Conservation (phyloP, 2,113 vertebrate genomes). For the Pholis gunnellus region DNA sequence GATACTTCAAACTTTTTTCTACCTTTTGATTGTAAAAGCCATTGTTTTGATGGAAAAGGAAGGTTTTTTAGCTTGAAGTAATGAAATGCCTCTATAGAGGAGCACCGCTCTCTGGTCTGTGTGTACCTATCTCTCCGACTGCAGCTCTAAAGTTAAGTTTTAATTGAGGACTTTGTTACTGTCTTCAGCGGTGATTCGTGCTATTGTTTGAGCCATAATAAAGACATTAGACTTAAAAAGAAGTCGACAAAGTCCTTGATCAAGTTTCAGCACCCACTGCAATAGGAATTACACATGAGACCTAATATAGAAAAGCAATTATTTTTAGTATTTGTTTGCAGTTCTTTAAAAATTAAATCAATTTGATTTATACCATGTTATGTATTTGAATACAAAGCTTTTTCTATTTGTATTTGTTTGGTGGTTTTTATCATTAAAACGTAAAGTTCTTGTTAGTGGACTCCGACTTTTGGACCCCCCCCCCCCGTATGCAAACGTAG, state of each 20-base stretch:
- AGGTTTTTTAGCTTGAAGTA: not conserved
- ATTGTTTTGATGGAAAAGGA: constrained; percentile 12
- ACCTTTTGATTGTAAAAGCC: not conserved
- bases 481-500: constrained; percentile 36
- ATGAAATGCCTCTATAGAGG: not conserved
- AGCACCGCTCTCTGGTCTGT: not conserved
- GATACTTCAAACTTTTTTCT: not conserved
- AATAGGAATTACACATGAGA: not conserved
- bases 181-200: not conserved
- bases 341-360: not conserved
- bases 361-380: not conserved
- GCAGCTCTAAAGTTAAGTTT: not conserved
- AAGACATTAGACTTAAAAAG: not conserved
- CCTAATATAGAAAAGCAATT: not conserved
- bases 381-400: not conserved
- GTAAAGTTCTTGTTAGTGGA: not conserved
- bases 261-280: not conserved
- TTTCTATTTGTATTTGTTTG: not conserved
- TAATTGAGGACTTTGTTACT: not conserved
- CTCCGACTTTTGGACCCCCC: constrained; percentile 46
- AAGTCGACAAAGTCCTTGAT: not conserved
- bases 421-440: not conserved
- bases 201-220: not conserved
- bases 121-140: not conserved
- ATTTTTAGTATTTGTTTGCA: not conserved